Conservation (phyloP, 1,140 invertebrate genomes). For the Trichonephila inaurata region DNA sequence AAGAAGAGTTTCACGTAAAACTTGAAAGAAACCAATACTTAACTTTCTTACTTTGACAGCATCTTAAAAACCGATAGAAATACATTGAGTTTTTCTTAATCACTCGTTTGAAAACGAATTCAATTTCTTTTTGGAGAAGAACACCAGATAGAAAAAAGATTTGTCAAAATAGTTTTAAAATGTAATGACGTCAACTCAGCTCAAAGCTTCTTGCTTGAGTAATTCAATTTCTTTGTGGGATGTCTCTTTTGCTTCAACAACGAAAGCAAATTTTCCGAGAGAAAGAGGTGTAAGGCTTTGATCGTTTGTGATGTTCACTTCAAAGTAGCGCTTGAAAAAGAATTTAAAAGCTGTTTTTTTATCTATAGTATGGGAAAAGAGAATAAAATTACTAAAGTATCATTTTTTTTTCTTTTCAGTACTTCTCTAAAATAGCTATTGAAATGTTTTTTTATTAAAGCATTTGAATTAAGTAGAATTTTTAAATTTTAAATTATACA, state of each 20-base stretch:
- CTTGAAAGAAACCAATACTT: too few species aligned
- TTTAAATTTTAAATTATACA: too few species aligned
- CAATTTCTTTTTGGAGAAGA: neutral
- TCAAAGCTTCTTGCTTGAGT: neutral
- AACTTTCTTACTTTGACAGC: neutral
- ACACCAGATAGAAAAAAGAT: neutral
- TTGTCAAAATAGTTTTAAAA: conserved; percentile 9
- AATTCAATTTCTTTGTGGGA: neutral
- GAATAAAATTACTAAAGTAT: too few species aligned
- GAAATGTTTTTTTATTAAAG: too few species aligned
- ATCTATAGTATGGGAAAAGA: too few species aligned
- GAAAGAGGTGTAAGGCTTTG: neutral
- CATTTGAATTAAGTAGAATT: too few species aligned
- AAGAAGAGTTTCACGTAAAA: too few species aligned
- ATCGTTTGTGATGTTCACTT: too few species aligned
- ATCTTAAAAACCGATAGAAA: neutral
- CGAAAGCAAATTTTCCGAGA: neutral
- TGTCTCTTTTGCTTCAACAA: neutral
- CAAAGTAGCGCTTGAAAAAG: too few species aligned
- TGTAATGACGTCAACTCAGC: neutral
- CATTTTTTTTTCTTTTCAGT: too few species aligned
- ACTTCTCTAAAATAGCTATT: too few species aligned
- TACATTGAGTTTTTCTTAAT: neutral
- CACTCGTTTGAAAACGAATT: neutral
- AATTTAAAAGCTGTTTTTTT: too few species aligned